These are phyloP conservation scores for Gorsachius goisagi DNA, from an alignment of 2,113 vertebrate genomes.

Conservation along the genomic window DNA sequence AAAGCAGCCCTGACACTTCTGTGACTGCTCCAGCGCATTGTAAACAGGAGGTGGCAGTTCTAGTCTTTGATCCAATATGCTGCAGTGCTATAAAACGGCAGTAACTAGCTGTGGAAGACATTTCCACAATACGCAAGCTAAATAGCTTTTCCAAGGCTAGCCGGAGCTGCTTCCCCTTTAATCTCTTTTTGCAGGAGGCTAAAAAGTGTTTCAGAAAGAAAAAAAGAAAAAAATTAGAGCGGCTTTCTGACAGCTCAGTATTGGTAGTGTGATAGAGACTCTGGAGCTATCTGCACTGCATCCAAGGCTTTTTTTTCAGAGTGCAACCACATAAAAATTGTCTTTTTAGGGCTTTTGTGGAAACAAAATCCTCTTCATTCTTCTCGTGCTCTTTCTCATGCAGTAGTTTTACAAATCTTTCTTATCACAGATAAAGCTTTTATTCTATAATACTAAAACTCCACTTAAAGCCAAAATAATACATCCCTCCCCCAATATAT, in stretches of 20 bases:
- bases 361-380: not conserved
- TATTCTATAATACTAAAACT: not conserved
- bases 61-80: slow-evolving; percentile 34
- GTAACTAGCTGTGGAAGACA: slow-evolving; percentile 6
- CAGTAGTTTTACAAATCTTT: not conserved
- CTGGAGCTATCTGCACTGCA: not conserved
- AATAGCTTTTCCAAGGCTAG: slow-evolving; percentile 36
- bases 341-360: not conserved
- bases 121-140: not conserved
- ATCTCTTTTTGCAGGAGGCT: not conserved
- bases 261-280: not conserved
- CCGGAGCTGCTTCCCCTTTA: not conserved
- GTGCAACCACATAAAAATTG: not conserved
- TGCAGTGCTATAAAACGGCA: slow-evolving; percentile 36
- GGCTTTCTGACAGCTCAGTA: not conserved
- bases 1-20: slow-evolving; percentile 17
- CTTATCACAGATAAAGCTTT: not conserved
- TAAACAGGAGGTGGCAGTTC: slow-evolving; percentile 59
- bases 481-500: not conserved
- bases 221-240: not conserved
- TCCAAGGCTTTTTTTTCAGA: not conserved
- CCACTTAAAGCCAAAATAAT: not conserved
- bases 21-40: not conserved
- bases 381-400: not conserved
- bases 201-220: not conserved